Evolutionary conservation across 2,113 vertebrate genomes (phyloP).

Genomic region (Coturnix japonica): DNA sequence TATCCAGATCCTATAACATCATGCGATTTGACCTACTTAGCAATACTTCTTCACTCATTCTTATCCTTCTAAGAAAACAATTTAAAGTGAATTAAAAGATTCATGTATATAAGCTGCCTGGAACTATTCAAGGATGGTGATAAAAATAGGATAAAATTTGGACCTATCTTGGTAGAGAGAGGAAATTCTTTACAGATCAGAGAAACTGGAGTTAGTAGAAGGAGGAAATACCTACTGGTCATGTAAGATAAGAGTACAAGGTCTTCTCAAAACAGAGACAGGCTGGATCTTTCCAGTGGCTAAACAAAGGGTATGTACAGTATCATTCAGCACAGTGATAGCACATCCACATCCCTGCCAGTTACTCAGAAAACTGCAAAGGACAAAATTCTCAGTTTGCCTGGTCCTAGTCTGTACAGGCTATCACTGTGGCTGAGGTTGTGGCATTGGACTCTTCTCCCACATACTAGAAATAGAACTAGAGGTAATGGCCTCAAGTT

Average conservation of each 20-base stretch:
- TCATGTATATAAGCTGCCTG: constrained; percentile 13
- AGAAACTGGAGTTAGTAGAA: neutral
- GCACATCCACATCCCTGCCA: neutral
- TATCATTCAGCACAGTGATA: neutral
- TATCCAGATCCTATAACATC: neutral
- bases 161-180: neutral
- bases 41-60: constrained; percentile 3
- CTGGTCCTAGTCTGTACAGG: neutral
- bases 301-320: neutral
- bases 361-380: neutral
- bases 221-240: neutral
- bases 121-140: neutral
- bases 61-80: constrained; percentile 16
- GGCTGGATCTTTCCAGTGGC: neutral
- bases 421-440: fast-evolving
- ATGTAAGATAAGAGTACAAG: neutral
- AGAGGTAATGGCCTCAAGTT: too few species aligned
- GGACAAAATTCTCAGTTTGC: neutral
- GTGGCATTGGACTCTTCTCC: too few species aligned
- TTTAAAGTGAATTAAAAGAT: constrained; percentile 33
- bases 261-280: neutral
- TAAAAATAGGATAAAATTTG: constrained; percentile 24
- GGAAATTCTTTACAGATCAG: neutral
- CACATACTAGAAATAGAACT: too few species aligned
- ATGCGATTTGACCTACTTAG: constrained; percentile 26